Conservation (phyloP, 1,140 invertebrate species). For the Drosophila quadrilineata region DNA sequence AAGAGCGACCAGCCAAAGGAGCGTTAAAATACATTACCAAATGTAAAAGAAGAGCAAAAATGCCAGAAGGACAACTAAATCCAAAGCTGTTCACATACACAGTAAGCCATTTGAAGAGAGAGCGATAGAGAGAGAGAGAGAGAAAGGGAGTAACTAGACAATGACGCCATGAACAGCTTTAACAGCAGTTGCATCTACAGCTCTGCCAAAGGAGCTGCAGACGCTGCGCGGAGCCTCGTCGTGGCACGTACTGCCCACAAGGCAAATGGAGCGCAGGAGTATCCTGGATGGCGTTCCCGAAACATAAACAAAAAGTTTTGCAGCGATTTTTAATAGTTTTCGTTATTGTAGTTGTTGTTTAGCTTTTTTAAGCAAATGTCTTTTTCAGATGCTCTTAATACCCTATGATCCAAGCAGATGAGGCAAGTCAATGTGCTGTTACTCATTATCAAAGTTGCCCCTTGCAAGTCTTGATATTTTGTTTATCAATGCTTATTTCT, state of each 20-base stretch:
- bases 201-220: too few species aligned
- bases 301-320: conserved; percentile 74
- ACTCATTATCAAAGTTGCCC: too few species aligned
- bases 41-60: conserved; percentile 20
- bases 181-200: too few species aligned
- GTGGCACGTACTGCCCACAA: conserved; percentile 40
- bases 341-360: conserved; percentile 8
- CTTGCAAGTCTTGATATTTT: background rate
- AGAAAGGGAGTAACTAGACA: background rate
- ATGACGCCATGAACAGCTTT: background rate
- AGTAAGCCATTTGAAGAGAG: background rate
- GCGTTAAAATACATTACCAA: too few species aligned
- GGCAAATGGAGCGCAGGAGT: conserved; percentile 67
- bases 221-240: too few species aligned
- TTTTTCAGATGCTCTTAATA: conserved; percentile 2
- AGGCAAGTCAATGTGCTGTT: too few species aligned
- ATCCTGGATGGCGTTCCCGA: too few species aligned
- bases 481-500: background rate
- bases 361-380: background rate
- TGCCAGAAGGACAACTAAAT: conserved; percentile 51
- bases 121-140: too few species aligned
- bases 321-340: conserved; percentile 75
- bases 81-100: conserved; percentile 15
- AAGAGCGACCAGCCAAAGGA: conserved; percentile 46
- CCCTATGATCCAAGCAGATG: too few species aligned